Conservation (phyloP, 2,113 vertebrate genomes). For the Microtus ochrogaster region DNA sequence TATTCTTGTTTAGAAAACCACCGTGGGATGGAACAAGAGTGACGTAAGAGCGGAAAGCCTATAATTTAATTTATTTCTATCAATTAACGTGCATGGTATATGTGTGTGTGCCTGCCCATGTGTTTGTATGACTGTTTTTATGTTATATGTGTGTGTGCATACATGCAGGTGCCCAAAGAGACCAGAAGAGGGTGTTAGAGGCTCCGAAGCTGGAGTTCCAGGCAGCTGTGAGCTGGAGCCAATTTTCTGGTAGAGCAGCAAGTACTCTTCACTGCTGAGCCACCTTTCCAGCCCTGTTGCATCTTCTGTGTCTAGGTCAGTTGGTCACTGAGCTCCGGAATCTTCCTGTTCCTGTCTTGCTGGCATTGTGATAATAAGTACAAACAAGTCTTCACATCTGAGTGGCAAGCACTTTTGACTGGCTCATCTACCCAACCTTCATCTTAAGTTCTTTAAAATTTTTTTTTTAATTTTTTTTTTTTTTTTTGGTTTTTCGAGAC, state of each 20-base stretch:
- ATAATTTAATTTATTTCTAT: constrained; percentile 9
- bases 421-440: not conserved
- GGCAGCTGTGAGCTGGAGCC: not conserved
- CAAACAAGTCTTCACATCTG: not conserved
- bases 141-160: not conserved
- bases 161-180: not conserved
- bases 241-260: not conserved
- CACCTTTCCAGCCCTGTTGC: not conserved
- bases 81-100: not conserved
- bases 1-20: constrained; percentile 20
- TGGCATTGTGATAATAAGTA: not conserved
- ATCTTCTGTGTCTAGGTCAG: not conserved
- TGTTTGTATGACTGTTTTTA: not conserved
- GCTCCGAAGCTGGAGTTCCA: not conserved
- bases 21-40: not conserved
- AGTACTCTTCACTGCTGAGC: not conserved
- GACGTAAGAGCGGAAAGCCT: not conserved
- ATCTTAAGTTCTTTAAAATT: not conserved
- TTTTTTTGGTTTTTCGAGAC: no score
- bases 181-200: not conserved
- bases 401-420: not conserved
- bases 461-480: not conserved
- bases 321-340: not conserved
- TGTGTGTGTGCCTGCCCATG: not conserved
- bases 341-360: not conserved